Percentiles rank a stretch among this genome's conserved stretches.
These are phyloP conservation scores for Auanema freiburgensis DNA, from an alignment of 2,888 invertebrate genomes.

Conservation along the genomic window DNA sequence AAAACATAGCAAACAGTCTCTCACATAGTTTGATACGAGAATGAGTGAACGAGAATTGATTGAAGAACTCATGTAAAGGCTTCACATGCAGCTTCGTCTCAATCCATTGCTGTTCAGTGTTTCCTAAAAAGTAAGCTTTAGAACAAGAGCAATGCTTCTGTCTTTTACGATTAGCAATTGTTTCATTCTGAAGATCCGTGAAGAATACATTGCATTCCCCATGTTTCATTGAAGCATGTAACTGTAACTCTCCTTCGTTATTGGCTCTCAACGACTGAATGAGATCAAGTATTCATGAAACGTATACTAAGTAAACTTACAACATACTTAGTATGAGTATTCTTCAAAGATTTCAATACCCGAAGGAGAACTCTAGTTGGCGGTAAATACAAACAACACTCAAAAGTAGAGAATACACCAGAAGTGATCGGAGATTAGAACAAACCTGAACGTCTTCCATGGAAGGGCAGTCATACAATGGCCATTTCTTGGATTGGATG, in stretches of 20 bases:
- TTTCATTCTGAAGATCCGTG: conserved; percentile 18
- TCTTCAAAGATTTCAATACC: conserved; percentile 17
- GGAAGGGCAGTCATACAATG: conserved; percentile 9
- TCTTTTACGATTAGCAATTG: neutral
- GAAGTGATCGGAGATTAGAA: neutral
- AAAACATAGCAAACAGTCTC: too few relatives aligned
- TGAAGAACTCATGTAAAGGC: conserved; percentile 16
- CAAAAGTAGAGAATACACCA: neutral
- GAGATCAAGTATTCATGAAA: neutral
- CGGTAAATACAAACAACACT: conserved; percentile 8
- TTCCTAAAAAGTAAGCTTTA: neutral
- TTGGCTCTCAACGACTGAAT: conserved; percentile 16
- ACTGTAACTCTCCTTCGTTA: conserved; percentile 13
- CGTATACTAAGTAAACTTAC: neutral
- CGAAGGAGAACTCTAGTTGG: conserved; percentile 9
- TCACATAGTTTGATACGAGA: conserved; percentile 15
- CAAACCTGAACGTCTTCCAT: conserved; percentile 12
- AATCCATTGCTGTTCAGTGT: neutral
- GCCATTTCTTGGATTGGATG: conserved; percentile 16
- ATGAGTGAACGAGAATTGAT: conserved; percentile 15
- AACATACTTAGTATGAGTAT: conserved; percentile 19
- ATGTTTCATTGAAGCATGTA: conserved; percentile 14
- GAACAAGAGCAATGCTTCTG: neutral
- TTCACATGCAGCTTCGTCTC: conserved; percentile 15
- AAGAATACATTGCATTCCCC: conserved; percentile 17